Base-by-base conservation (phyloP, 2,797 vertebrate genomes). In the Schizothorax lantsangensis region DNA sequence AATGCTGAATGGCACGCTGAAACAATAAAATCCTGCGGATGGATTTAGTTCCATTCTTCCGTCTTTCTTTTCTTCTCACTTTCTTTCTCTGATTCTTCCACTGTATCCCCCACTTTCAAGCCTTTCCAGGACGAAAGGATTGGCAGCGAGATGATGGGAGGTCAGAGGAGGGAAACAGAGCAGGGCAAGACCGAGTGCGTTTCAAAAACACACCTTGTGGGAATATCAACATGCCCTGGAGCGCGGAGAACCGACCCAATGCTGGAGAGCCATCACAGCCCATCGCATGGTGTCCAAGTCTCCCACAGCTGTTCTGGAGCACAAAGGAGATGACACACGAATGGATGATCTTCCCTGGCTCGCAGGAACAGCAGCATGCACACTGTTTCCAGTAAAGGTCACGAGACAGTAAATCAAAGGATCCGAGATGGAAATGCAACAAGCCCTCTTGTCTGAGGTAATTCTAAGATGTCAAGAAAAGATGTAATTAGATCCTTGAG, bases 1-100 rank as follows among this genome's bases (percentile, higher is more conserved):
- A 97, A 96, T 96, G 96, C 94, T 87, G 92, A 95, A 94, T 92
- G 93, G 95, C 94, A 97, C 91, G 93, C 95, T 92, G 94, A 95
- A 94, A 94, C 95, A 91, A 91, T 93, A 94, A 92, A 94, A 92
- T 92, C 91, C 90, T 91, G 91, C 88, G 86, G 91, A 80, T 93
- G 90, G 94, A 30, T 30, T 30, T 30, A 30, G 30, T 30, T 74
- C 88, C 91, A 89, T 90, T 90, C 88, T 86, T 79, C 84, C 40
- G 23, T 45, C 52, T 45, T 89, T 85, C 95, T 95, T 93, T 88
- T 40, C 80, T 80, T 89, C 77, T 45, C 47, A 66, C 7, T 85
- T 83, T 90, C 86, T 87, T 86, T 43, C 81, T 54, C 78, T 66
- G 91, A 84, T 83, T 90, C 86, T 88, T 88, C 54, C 83, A 62